These are phyloP conservation scores for Rhinophrynus dorsalis DNA, from an alignment of 2,797 vertebrate genomes.

Conservation along the genomic window DNA sequence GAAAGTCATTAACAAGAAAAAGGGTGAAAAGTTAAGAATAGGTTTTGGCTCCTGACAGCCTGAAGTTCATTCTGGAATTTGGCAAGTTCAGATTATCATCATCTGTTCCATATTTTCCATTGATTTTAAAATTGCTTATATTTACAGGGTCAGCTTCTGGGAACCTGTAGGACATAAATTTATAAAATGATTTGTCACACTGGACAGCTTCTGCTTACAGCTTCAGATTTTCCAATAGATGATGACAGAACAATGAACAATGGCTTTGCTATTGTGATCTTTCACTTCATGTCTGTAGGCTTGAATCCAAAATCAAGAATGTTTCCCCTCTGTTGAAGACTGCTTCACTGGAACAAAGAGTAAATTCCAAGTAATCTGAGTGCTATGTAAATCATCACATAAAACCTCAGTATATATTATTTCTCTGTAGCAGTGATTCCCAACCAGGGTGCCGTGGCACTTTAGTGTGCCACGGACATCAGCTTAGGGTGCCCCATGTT, in stretches of 20 bases:
- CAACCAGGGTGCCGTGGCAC: too few species aligned
- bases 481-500: too few species aligned
- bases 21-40: slow-evolving; percentile 37
- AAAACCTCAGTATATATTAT: too few species aligned
- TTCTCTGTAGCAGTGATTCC: too few species aligned
- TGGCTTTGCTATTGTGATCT: slow-evolving; percentile 47
- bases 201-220: slow-evolving; percentile 55
- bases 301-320: slow-evolving; percentile 33
- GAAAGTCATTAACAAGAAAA: slow-evolving; percentile 11
- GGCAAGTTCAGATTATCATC: slow-evolving; percentile 51
- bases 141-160: slow-evolving; percentile 56
- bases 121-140: slow-evolving; percentile 63
- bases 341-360: not conserved
- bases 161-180: slow-evolving; percentile 58
- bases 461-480: too few species aligned
- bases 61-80: slow-evolving; percentile 51
- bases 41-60: slow-evolving; percentile 29
- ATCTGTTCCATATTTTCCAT: slow-evolving; percentile 51
- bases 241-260: slow-evolving; percentile 55
- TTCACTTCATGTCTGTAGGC: slow-evolving; percentile 49
- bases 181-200: slow-evolving; percentile 60
- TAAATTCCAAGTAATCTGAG: not conserved
- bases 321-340: slow-evolving; percentile 18
- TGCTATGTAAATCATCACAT: not conserved
- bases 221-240: slow-evolving; percentile 52